Conservation (phyloP, 2,797 vertebrate genomes). For the Molossus alvarezi region DNA sequence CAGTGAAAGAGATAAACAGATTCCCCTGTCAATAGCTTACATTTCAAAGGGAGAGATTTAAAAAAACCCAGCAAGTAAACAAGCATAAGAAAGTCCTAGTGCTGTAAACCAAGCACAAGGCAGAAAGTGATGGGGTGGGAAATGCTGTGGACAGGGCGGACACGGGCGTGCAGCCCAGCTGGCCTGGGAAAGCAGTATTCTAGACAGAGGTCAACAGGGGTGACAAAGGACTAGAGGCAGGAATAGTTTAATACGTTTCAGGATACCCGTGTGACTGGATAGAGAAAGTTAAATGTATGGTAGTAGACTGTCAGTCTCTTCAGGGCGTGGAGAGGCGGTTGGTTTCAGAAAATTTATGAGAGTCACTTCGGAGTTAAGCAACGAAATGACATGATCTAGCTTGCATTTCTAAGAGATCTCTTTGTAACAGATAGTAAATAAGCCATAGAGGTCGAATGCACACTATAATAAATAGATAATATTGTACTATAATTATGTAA, state of each 20-base stretch:
- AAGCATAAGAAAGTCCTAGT: neutral
- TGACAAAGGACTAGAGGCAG: neutral
- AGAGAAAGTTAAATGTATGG: neutral
- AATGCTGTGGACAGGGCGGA: neutral
- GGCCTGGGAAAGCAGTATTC: neutral
- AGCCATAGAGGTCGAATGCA: neutral
- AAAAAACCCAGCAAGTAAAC: neutral
- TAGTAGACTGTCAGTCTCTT: too few relatives aligned
- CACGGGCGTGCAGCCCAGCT: neutral
- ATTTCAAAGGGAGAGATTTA: neutral
- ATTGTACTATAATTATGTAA: neutral
- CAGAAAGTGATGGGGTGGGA: neutral
- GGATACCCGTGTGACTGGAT: neutral
- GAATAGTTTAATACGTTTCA: neutral
- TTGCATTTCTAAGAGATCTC: neutral
- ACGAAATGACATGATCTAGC: neutral
- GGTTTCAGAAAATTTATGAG: neutral
- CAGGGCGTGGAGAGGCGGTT: neutral
- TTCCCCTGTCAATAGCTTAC: neutral
- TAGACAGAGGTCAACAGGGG: neutral
- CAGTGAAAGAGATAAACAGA: neutral
- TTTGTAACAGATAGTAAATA: neutral
- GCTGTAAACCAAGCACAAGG: neutral
- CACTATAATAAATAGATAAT: neutral
- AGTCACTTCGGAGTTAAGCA: neutral